Conservation (phyloP, 2,888 invertebrate species). For the Philaethria dido region DNA sequence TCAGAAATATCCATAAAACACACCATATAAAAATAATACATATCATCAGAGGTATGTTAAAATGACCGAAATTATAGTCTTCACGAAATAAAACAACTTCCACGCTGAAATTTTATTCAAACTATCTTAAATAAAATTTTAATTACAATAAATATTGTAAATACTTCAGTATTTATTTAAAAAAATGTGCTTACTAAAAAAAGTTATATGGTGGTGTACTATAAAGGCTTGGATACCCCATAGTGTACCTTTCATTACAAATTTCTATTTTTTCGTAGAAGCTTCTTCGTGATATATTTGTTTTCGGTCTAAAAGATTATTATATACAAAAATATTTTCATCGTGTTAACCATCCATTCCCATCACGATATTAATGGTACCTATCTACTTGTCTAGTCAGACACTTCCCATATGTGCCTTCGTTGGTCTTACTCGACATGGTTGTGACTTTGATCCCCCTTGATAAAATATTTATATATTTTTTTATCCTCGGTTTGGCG, state of each 20-base stretch:
- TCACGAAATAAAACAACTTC: conserved; percentile 62
- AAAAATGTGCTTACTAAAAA: conserved; percentile 64
- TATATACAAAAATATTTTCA: too few relatives aligned
- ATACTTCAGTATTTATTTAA: neutral
- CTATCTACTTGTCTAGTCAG: too few relatives aligned
- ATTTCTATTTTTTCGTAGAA: conserved; percentile 50
- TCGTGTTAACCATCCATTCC: too few relatives aligned
- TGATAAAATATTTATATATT: neutral
- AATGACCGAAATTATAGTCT: conserved; percentile 50
- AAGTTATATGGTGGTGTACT: conserved; percentile 72
- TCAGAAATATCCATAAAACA: conserved; percentile 61
- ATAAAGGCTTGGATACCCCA: conserved; percentile 60
- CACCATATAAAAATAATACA: conserved; percentile 58
- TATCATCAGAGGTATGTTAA: conserved; percentile 57
- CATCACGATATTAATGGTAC: too few relatives aligned
- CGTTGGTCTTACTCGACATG: too few relatives aligned
- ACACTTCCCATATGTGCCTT: too few relatives aligned
- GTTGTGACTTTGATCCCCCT: too few relatives aligned
- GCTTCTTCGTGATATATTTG: conserved; percentile 31
- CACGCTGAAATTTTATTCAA: conserved; percentile 54
- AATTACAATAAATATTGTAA: neutral
- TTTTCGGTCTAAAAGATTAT: conserved; percentile 33
- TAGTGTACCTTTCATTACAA: conserved; percentile 63
- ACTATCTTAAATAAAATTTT: conserved; percentile 3
- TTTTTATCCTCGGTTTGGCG: neutral